Percentiles rank a stretch among this genome's conserved stretches.
Conservation (phyloP, 2,113 vertebrate species). For the Pollimyrus isidori region DNA sequence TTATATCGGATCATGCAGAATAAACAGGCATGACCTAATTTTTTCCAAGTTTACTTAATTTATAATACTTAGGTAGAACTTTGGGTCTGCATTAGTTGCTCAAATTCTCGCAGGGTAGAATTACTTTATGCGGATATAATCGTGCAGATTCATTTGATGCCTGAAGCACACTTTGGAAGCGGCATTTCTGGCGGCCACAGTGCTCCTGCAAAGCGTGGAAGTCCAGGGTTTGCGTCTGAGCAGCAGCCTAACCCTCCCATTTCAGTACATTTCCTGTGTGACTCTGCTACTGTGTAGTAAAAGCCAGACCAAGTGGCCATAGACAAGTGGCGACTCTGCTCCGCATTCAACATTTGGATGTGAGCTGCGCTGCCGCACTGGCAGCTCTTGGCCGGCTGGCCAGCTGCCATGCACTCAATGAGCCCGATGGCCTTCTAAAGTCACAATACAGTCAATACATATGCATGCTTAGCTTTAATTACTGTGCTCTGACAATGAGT, state of each 20-base stretch:
- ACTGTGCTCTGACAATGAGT: neutral
- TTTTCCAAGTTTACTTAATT: neutral
- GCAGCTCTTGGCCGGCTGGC: conserved; percentile 37
- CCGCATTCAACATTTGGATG: conserved; percentile 49
- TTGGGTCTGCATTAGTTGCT: neutral
- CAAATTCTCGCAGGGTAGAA: neutral
- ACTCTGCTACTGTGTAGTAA: conserved; percentile 15
- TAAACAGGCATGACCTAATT: neutral
- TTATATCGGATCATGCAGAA: neutral
- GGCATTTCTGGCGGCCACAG: neutral
- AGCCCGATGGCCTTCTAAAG: conserved; percentile 30
- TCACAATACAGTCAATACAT: neutral
- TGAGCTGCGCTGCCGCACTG: conserved; percentile 38
- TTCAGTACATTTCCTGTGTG: neutral
- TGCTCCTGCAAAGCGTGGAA: neutral
- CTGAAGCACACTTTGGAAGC: neutral
- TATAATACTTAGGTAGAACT: neutral
- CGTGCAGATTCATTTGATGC: neutral
- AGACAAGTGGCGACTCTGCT: conserved; percentile 29
- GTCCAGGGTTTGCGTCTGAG: neutral
- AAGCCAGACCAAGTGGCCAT: conserved; percentile 31
- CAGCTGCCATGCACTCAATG: conserved; percentile 24
- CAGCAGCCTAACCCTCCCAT: neutral
- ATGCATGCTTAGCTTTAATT: neutral
- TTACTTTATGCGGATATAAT: neutral